Base-by-base conservation (phyloP, 2,888 invertebrate genomes). In the Seira sanloemensis region DNA sequence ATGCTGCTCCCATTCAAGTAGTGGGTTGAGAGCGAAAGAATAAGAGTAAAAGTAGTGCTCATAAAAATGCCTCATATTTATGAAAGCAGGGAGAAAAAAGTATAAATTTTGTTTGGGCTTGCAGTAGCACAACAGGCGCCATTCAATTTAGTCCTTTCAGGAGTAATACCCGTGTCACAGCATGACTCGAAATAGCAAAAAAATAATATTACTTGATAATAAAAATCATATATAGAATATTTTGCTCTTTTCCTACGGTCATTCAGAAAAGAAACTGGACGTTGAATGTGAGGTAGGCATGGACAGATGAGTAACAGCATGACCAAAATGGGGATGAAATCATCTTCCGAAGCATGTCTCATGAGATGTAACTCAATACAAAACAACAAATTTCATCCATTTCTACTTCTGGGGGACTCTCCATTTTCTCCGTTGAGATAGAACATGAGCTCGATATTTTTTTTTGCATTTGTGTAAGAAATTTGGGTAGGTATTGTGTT, bases 331-430 rank as follows among this genome's bases (percentile, higher is more conserved):
- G n/a, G n/a, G 7, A 37, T 37, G 37, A 37, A 37, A 37, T 37
- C 7, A 37, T 37, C 37, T 5, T 9, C 12, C 7, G 37, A 37
- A 37, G 5, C 7, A 12, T 9, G 12, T 37, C 37, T 37, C 12
- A 12, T 37, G 37, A 9, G n/a, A n/a, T 58, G 58, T 58, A 58
- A 58, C 58, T 58, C n/a, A n/a, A 58, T 58, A 5, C 18, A n/a
- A 9, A 12, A 37, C 4, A 37, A 37, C 4, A 58, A 5, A 82
- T 77, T 82, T 58, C 72, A 72, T 65, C 24, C 69, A 37, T 37
- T 58, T 26, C 21, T 50, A 77, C 65, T 62, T 67, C 62, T 67
- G 67, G 46, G 21, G 67, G 68, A 54, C 67, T 75, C 77, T 75
- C 75, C 68, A 68, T 74, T 75, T 23, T 71, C 82, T 75, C 25